phyloP scores from a whole-genome alignment of 1,140 invertebrate genomes.

The Drosophila santomea region DNA sequence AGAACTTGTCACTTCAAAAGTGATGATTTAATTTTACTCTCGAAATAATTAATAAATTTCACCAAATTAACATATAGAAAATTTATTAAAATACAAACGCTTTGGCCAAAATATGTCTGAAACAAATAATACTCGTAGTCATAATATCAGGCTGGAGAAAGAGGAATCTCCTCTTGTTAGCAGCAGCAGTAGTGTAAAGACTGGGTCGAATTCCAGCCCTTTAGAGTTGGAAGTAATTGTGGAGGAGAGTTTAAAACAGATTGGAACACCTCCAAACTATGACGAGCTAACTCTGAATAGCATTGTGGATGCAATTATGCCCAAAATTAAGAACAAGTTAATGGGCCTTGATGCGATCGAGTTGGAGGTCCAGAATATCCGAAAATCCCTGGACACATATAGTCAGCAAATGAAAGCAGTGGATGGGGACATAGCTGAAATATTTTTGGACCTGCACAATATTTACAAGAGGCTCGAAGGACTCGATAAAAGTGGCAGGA shows the following conservation, averaged over 20 bases:
- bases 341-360: constrained; percentile 1
- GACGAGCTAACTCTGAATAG: not conserved
- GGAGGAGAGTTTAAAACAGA: not conserved
- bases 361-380: constrained; percentile 15
- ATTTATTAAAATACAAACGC: not conserved
- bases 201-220: too few relatives aligned
- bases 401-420: constrained; percentile 7
- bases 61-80: not conserved
- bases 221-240: constrained; percentile 23
- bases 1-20: not conserved
- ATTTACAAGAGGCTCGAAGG: constrained; percentile 48
- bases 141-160: not conserved
- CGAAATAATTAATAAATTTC: not conserved
- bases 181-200: not conserved
- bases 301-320: constrained; percentile 28
- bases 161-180: constrained; percentile 12
- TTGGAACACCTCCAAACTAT: too few relatives aligned
- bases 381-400: constrained; percentile 1
- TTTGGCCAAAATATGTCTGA: constrained; percentile 4
- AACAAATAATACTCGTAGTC: too few relatives aligned
- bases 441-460: constrained; percentile 56
- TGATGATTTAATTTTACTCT: not conserved
- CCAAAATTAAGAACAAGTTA: constrained; percentile 36
- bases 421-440: constrained; percentile 49
- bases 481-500: not conserved